Evolutionary conservation across 2,797 vertebrate genomes (phyloP), one percentile per base, ranked within the genome.

Genomic region (Megaceryle alcyon): DNA sequence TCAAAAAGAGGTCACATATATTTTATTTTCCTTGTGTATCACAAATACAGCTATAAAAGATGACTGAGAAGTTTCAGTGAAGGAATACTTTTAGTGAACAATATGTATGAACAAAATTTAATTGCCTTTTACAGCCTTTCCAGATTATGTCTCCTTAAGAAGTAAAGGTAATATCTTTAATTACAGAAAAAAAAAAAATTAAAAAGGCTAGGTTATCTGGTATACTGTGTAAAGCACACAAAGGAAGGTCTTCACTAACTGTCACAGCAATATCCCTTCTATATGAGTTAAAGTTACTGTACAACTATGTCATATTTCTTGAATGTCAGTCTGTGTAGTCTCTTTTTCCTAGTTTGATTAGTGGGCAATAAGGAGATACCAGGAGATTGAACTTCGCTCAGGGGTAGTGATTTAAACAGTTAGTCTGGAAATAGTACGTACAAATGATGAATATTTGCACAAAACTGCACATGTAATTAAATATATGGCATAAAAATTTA

Each of bases 401-500:
- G 53, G 46, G 22, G 5, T 41, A 4, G 29, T 3, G 3, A 83
- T 78, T 85, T 92, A 70, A 68, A 82, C 13, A 68, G 37, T 37
- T 22, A 43, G 20, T 37, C 22, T 48, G 31, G 43, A 93, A 89
- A 68, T 5, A 44, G 5, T 18, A 39, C 18, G 20, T 26, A 56
- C 21, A 82, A 65, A n/a, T 33, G 10, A 56, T 14, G 9, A 77
- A 65, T 1, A 37, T 26, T 77, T 75, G 6, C 35, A 69, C 7
- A 59, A 57, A 54, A 44, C 8, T 85, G 64, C 26, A 3, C 14
- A 35, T 7, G 13, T 9, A 82, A 88, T 44, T n/a, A 78, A 82
- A 78, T 29, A 14, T 1, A 12, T 0, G 0, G 14, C 19, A 28
- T 20, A 17, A 39, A 70, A 70, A 89, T 64, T 29, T 10, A 2